Evolutionary conservation across 2,888 invertebrate genomes (phyloP).

Genomic region (Ectemnius lituratus): DNA sequence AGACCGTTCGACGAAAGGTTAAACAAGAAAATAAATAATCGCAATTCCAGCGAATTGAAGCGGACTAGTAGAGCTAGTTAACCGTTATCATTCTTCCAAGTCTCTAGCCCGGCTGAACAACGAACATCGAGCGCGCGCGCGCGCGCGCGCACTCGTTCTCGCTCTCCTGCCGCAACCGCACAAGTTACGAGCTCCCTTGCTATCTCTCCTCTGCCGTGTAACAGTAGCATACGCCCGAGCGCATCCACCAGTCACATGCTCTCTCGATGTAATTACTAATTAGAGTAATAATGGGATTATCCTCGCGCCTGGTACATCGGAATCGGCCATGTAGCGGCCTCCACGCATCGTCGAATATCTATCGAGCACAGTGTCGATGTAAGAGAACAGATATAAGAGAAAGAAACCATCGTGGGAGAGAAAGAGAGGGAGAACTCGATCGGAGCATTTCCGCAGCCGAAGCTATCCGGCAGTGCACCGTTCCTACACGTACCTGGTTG

Average conservation of each 20-base stretch:
- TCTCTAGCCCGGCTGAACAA: slow-evolving; percentile 6
- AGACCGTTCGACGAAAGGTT: slow-evolving; percentile 6
- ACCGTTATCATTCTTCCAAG: slow-evolving; percentile 41
- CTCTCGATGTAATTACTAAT: slow-evolving; percentile 56
- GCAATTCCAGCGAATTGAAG: slow-evolving; percentile 10
- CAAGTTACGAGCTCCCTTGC: neutral
- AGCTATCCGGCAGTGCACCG: too few species aligned
- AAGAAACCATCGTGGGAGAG: too few species aligned
- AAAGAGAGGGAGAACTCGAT: too few species aligned
- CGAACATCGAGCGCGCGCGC: neutral
- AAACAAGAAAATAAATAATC: slow-evolving; percentile 11
- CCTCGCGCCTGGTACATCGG: slow-evolving; percentile 40
- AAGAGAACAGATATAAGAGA: too few species aligned
- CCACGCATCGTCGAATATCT: slow-evolving; percentile 55
- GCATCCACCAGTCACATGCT: slow-evolving; percentile 48
- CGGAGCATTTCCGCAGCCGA: too few species aligned
- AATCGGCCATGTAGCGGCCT: slow-evolving; percentile 51
- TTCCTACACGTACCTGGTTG: neutral
- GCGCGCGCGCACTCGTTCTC: too few species aligned
- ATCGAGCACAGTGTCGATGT: too few species aligned
- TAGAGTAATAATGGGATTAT: slow-evolving; percentile 62
- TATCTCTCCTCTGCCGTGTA: slow-evolving; percentile 7
- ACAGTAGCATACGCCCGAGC: slow-evolving; percentile 32
- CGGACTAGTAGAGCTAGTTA: slow-evolving; percentile 11
- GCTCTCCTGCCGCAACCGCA: neutral